A percentile compares a stretch with the other conserved stretches of the same genome.
Evolutionary conservation across 2,113 vertebrate genomes (phyloP).

Genomic region (Hymenochirus boettgeri): DNA sequence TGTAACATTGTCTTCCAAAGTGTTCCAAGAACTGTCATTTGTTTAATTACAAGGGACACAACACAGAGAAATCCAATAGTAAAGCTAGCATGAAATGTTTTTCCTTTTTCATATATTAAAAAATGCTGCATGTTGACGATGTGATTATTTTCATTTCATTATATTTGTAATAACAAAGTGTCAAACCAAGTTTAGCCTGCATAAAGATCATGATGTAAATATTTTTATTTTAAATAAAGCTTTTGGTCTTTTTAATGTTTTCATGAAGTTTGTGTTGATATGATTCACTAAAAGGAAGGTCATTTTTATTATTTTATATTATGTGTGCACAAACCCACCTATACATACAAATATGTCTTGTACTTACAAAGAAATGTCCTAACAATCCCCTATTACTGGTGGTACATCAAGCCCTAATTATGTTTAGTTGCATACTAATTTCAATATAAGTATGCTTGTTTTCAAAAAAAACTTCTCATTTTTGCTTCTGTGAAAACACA

Average conservation of each 20-base stretch:
- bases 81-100: background rate
- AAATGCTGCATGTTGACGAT: conserved; percentile 31
- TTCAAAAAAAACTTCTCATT: too few relatives aligned
- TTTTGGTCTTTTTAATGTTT: conserved; percentile 54
- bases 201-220: conserved; percentile 47
- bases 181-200: conserved; percentile 49
- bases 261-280: too few relatives aligned
- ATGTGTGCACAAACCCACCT: too few relatives aligned
- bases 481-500: too few relatives aligned
- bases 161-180: conserved; percentile 7
- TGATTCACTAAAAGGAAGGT: too few relatives aligned
- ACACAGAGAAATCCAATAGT: background rate
- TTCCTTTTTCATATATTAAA: conserved; percentile 20
- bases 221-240: conserved; percentile 64
- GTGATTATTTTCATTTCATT: conserved; percentile 22
- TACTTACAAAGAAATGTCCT: too few relatives aligned
- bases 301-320: too few relatives aligned
- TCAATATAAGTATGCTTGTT: too few relatives aligned
- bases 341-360: too few relatives aligned
- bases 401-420: too few relatives aligned
- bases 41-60: background rate
- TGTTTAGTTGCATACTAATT: too few relatives aligned
- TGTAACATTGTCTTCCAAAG: conserved; percentile 49
- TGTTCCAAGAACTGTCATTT: conserved; percentile 24
- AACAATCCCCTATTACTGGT: too few relatives aligned